Conservation (phyloP, 2,113 vertebrate species). For the Pagrus major region DNA sequence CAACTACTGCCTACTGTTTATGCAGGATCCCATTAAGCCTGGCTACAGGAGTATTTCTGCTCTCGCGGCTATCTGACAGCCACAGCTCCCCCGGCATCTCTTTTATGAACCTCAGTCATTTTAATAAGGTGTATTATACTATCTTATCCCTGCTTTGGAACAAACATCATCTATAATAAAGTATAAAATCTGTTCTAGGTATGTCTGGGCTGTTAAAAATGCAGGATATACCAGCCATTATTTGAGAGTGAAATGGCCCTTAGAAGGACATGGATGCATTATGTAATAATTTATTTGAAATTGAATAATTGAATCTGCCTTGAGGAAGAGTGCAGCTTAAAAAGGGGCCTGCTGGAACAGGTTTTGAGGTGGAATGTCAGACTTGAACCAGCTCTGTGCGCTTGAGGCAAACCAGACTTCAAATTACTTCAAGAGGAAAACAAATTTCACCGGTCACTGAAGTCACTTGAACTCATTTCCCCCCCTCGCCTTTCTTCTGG, state of each 20-base stretch:
- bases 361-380: conserved; percentile 62
- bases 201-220: conserved; percentile 43
- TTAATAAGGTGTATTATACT: conserved; percentile 76
- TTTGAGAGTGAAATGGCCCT: conserved; percentile 47
- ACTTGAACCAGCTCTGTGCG: conserved; percentile 26
- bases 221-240: conserved; percentile 44
- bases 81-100: conserved; percentile 64
- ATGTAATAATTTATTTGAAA: conserved; percentile 79
- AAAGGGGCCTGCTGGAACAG: conserved; percentile 56
- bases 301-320: conserved; percentile 80
- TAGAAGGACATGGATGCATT: conserved; percentile 60
- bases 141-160: conserved; percentile 61
- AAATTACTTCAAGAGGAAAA: conserved; percentile 61
- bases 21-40: conserved; percentile 51
- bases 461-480: conserved; percentile 55
- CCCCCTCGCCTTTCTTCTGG: conserved; percentile 28
- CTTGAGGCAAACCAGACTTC: conserved; percentile 58
- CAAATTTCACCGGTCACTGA: conserved; percentile 51
- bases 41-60: conserved; percentile 58
- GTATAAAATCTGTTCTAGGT: conserved; percentile 46
- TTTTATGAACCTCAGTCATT: conserved; percentile 72
- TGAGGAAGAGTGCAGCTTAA: conserved; percentile 59
- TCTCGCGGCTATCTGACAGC: conserved; percentile 49
- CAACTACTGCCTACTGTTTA: conserved; percentile 26
- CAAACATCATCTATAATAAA: conserved; percentile 70